Conservation (phyloP, 2,797 vertebrate species). For the Remorina albescens region DNA sequence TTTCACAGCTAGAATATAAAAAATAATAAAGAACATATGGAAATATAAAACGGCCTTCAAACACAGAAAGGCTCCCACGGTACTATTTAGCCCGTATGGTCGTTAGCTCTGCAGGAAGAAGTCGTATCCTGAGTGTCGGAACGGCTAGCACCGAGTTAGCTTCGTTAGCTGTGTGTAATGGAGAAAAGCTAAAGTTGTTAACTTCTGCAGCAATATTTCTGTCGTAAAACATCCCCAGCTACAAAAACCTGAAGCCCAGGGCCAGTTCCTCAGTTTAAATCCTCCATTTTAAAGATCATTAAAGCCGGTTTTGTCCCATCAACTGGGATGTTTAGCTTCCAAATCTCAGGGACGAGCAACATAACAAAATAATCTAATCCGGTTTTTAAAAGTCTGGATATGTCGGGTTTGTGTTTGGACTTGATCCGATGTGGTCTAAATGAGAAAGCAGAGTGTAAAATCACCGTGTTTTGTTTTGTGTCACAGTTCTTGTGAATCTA, state of each 20-base stretch:
- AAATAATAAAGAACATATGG: too few species aligned
- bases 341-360: background rate
- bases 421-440: background rate
- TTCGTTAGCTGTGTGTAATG: background rate
- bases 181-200: background rate
- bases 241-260: background rate
- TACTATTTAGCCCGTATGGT: background rate
- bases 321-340: background rate
- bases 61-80: background rate
- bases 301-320: too few species aligned
- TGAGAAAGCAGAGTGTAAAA: background rate
- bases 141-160: conserved; percentile 28
- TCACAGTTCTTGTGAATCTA: background rate
- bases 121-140: conserved; percentile 32
- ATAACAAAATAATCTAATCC: background rate
- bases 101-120: conserved; percentile 53
- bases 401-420: background rate
- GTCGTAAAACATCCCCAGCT: background rate
- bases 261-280: background rate
- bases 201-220: rapidly evolving
- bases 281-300: too few species aligned
- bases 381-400: too few species aligned
- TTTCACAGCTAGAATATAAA: too few species aligned
- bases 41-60: rapidly evolving
- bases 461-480: background rate